Evolutionary conservation across 2,888 invertebrate species (phyloP), one percentile per base, ranked within the genome.

Genomic region (Zygogramma bicolorata): DNA sequence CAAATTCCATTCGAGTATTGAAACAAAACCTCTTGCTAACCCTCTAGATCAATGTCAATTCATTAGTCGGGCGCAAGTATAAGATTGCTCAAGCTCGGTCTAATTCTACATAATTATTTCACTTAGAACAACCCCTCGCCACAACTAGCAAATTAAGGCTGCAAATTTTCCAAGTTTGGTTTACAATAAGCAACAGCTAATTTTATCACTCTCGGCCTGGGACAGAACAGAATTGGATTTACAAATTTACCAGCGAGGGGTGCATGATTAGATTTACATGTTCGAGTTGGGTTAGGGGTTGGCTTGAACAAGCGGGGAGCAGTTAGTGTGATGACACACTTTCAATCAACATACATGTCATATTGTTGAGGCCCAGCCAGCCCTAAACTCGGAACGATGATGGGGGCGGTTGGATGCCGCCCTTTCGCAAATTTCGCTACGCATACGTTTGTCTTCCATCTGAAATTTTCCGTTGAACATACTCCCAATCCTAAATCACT

Each of bases 181-280:
- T 88, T 88, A 88, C 88, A 88, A 88, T 88, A 88, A 88, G 88
- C 87, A 85, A 85, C 84, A 84, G 85, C 85, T 88, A 88, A 88
- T 88, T 88, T 85, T 86, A 88, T 88, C 87, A 87, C 85, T 85
- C 85, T 83, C 85, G 84, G 83, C 82, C 85, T 83, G 84, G 86
- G 83, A 82, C 81, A 82, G 86, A 83, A 82, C 81, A 82, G 85
- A 88, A 88, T 88, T 87, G 86, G 87, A 88, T 88, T 88, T 87
- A 84, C 85, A 85, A 86, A 85, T 87, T 87, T 86, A 85, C 85
- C 85, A 84, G 85, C 81, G 85, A 85, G 86, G 86, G 85, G 86
- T 84, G 82, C 84, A 81, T 87, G 86, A 87, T 87, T 87, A 86
- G 86, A 87, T 87, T 87, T 87, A 86, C 86, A 86, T 86, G 86